Evolutionary conservation across 2,797 vertebrate species (phyloP).

Genomic region (Lepidocolaptes lacrymiger): DNA sequence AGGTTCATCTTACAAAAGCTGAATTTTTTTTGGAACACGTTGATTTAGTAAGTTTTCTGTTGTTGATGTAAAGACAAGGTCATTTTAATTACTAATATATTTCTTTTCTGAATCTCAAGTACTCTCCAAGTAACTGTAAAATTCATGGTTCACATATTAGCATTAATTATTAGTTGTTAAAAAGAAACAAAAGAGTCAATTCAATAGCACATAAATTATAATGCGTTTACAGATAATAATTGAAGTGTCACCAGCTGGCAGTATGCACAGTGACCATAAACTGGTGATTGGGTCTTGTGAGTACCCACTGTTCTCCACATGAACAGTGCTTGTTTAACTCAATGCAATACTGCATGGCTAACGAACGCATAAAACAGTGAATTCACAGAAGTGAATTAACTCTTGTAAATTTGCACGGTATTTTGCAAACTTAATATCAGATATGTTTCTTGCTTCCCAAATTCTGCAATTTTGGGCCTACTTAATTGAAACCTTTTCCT

Average conservation of each 20-base stretch:
- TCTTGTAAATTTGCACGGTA: background rate
- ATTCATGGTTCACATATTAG: background rate
- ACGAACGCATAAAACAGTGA: background rate
- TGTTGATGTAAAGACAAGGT: background rate
- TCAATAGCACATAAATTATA: background rate
- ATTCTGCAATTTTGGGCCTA: background rate
- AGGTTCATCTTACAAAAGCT: background rate
- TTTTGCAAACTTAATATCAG: background rate
- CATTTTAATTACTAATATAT: background rate
- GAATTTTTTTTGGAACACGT: background rate
- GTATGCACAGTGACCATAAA: background rate
- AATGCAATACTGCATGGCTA: background rate
- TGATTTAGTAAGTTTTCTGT: background rate
- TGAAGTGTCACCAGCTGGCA: background rate
- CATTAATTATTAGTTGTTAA: background rate
- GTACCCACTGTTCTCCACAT: background rate
- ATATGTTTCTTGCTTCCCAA: background rate
- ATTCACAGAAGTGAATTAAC: background rate
- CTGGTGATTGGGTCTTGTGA: background rate
- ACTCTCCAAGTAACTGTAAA: background rate
- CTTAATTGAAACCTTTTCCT: background rate
- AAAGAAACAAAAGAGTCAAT: background rate
- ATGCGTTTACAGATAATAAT: background rate
- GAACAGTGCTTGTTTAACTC: background rate
- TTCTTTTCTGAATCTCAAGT: conserved; percentile 29